Evolutionary conservation across 2,888 invertebrate genomes (phyloP).

Genomic region (Acleris sparsana): DNA sequence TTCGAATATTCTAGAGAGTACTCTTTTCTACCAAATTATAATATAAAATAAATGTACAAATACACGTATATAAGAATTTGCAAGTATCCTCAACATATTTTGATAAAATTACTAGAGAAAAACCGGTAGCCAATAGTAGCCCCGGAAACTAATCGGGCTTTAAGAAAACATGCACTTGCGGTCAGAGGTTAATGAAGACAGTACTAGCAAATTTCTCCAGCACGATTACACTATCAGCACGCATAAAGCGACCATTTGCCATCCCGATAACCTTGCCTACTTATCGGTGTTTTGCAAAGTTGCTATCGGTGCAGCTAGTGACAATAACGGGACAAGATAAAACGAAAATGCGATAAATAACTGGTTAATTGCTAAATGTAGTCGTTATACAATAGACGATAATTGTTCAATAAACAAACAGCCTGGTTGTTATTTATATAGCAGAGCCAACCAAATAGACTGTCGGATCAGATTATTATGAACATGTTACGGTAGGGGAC

Average conservation of each 20-base stretch:
- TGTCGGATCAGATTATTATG: not conserved
- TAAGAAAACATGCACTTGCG: constrained; percentile 11
- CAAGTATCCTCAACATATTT: too few species aligned
- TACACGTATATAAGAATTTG: too few species aligned
- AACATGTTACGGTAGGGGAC: too few species aligned
- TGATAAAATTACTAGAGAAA: not conserved
- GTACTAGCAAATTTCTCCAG: constrained; percentile 35
- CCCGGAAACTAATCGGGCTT: constrained; percentile 13
- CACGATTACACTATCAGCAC: constrained; percentile 57
- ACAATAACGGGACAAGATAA: constrained; percentile 33
- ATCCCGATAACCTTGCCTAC: constrained; percentile 73
- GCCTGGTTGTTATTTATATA: constrained; percentile 22
- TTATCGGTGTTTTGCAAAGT: constrained; percentile 69
- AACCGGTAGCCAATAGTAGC: not conserved
- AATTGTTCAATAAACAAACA: constrained; percentile 29
- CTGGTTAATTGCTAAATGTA: constrained; percentile 32
- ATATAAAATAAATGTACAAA: too few species aligned
- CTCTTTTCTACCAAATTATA: too few species aligned
- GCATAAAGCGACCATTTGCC: constrained; percentile 61
- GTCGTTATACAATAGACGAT: constrained; percentile 32
- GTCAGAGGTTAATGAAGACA: constrained; percentile 31
- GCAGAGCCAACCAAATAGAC: not conserved
- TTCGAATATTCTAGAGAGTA: too few species aligned
- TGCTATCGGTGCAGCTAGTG: constrained; percentile 43
- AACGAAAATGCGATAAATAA: constrained; percentile 36